phyloP scores from a whole-genome alignment of 2,888 invertebrate species.

The Ariolimax columbianus region DNA sequence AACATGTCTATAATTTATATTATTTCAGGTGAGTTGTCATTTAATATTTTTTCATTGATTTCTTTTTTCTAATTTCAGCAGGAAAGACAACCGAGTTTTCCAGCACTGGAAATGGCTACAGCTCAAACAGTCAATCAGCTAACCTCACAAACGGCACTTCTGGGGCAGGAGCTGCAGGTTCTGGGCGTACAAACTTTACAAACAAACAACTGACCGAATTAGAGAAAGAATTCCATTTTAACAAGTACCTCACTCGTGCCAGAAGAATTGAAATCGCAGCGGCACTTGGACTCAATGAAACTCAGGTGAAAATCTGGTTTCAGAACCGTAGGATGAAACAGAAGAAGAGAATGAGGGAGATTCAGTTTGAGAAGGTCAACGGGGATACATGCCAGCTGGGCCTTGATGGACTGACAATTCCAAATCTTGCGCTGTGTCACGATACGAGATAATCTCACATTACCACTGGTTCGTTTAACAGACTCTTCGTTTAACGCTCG shows the following conservation, averaged over 20 bases:
- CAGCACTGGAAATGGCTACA: conserved; percentile 29
- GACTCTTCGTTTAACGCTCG: background rate
- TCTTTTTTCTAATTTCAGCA: background rate
- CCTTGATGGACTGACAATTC: conserved; percentile 67
- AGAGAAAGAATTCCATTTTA: conserved; percentile 99
- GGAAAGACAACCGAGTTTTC: conserved; percentile 20
- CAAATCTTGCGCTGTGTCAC: conserved; percentile 60
- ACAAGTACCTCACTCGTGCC: conserved; percentile 97
- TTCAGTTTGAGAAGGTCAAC: conserved; percentile 66
- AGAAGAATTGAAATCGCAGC: conserved; percentile 98
- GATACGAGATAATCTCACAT: conserved; percentile 39
- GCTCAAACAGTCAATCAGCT: background rate
- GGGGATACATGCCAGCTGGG: conserved; percentile 58
- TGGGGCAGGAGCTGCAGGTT: conserved; percentile 64
- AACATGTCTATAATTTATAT: too few species aligned
- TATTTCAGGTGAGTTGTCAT: too few species aligned
- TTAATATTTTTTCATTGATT: background rate
- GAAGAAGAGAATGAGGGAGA: conserved; percentile 78
- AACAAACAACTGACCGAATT: conserved; percentile 99
- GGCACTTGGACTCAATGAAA: conserved; percentile 94
- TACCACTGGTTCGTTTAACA: background rate
- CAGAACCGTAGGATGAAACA: conserved; percentile 79
- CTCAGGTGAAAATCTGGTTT: conserved; percentile 84
- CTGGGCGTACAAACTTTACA: conserved; percentile 97
- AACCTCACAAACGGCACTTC: background rate